Base-by-base conservation (phyloP, 2,797 vertebrate genomes). In the Esox masquinongy region DNA sequence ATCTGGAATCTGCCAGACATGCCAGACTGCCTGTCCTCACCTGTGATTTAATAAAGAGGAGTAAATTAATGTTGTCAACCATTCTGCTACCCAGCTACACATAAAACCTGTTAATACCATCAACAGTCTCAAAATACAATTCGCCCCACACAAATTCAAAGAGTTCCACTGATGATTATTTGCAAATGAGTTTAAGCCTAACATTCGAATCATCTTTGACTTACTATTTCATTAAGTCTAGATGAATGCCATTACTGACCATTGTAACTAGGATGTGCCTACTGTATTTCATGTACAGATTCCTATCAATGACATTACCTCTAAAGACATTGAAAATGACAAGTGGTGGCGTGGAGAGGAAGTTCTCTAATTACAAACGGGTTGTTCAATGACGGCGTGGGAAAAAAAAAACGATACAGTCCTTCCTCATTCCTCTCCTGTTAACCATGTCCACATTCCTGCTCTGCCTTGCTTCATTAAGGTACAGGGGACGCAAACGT, bases 391-490 rank as follows among this genome's bases (percentile, higher is more conserved):
- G 22, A 34, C n/a, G 15, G 26, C 66, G 68, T 85, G 85, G 77
- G 85, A 85, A 87, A 85, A 80, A 29, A 77, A 29, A 77, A 69
- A 59, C 56, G 22, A 56, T 12, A 59, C 22, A 9, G 68, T 51
- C 1, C 6, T 11, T 66, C 47, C 77, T 71, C 76, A 68, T 85
- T 80, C 59, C 34, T 80, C 34, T 50, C 76, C 11, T 66, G 31
- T 24, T 34, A 14, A 66, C 69, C 79, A 79, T 82, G 67, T 79
- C 53, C 31, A 70, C 84, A 85, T 91, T 77, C 81, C 85, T 74
- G 14, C 31, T 26, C n/a, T 59, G 56, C 51, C n/a, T 36, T 19
- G 51, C 73, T 82, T 80, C 17, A 59, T 80, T 73, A 70, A 79
- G 74, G 78, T 19, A 49, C 24, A 56, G 50, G 53, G 43, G 64